phyloP scores from a whole-genome alignment of 2,888 invertebrate species.

The Hedya salicella region DNA sequence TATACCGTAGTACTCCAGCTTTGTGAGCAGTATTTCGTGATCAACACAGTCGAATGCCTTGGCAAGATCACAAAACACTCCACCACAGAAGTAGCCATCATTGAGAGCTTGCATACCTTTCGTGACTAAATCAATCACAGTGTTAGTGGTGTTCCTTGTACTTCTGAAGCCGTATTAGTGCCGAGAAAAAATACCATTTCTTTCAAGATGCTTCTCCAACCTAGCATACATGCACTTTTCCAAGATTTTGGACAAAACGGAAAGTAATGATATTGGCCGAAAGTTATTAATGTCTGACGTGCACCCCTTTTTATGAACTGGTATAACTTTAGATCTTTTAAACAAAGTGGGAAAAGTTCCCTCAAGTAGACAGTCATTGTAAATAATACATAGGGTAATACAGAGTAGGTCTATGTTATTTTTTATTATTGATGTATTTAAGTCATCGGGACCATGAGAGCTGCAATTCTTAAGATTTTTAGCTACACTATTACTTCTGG shows the following conservation, averaged over 20 bases:
- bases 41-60: too few relatives aligned
- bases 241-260: neutral
- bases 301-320: neutral
- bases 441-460: neutral
- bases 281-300: neutral
- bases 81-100: too few relatives aligned
- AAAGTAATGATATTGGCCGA: neutral
- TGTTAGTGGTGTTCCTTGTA: neutral
- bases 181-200: neutral
- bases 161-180: neutral
- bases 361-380: neutral
- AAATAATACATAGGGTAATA: neutral
- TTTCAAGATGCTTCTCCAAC: neutral
- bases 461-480: neutral
- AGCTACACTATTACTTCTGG: neutral
- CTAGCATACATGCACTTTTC: neutral
- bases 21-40: too few relatives aligned
- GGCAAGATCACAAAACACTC: too few relatives aligned
- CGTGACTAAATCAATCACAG: too few relatives aligned
- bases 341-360: too few relatives aligned
- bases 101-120: too few relatives aligned
- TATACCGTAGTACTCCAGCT: too few relatives aligned
- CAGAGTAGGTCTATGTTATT: neutral
- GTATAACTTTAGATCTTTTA: neutral
- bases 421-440: neutral